Percentiles rank a stretch among this genome's conserved stretches.
These are phyloP conservation scores for Heliothis peltigera DNA, from an alignment of 2,888 invertebrate genomes.

Conservation along the genomic window DNA sequence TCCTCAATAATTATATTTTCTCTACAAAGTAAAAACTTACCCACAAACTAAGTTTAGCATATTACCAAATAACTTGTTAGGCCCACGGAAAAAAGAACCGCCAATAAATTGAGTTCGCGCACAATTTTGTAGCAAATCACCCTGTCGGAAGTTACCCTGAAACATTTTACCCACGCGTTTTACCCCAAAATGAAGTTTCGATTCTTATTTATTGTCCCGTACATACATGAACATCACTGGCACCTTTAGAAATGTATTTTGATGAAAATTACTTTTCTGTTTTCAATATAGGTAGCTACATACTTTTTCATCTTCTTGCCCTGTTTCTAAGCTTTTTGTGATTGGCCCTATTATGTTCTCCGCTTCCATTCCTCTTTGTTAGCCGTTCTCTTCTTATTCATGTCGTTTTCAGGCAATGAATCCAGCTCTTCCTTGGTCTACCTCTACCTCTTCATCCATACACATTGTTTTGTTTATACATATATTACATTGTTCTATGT, in stretches of 20 bases:
- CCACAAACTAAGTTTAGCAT: slow-evolving; percentile 11
- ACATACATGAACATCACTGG: not conserved
- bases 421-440: too few relatives aligned
- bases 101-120: slow-evolving; percentile 47
- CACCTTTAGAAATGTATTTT: not conserved
- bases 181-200: slow-evolving; percentile 11
- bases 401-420: too few relatives aligned
- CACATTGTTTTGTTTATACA: too few relatives aligned
- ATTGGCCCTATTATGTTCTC: too few relatives aligned
- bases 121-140: slow-evolving; percentile 50
- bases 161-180: slow-evolving; percentile 41
- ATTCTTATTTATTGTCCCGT: not conserved
- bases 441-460: too few relatives aligned
- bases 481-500: too few relatives aligned
- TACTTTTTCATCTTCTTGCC: too few relatives aligned
- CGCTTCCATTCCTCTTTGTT: too few relatives aligned
- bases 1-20: not conserved
- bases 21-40: slow-evolving; percentile 3
- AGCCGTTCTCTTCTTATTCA: too few relatives aligned
- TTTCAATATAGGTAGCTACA: too few relatives aligned
- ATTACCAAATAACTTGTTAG: slow-evolving; percentile 38
- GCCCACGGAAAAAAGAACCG: slow-evolving; percentile 22
- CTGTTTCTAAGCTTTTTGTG: too few relatives aligned
- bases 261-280: too few relatives aligned
- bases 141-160: slow-evolving; percentile 23